Evolutionary conservation across 2,797 vertebrate genomes (phyloP), one percentile per base, ranked within the genome.

Genomic region (Amblyraja radiata): DNA sequence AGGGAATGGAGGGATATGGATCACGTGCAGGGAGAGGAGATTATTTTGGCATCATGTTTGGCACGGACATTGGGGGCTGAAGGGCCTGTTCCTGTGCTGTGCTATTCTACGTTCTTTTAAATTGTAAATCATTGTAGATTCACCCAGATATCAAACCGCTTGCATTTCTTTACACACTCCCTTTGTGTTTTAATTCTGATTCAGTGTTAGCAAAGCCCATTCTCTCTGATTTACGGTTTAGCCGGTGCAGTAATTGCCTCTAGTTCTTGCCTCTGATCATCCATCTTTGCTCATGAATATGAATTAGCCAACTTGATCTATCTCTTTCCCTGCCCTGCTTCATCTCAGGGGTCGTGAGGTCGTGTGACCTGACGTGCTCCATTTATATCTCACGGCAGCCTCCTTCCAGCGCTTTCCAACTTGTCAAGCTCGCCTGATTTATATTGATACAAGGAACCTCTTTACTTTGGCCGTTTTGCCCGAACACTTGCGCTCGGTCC

Each of bases 261-360:
- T 63, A 39, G 28, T 92, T 76, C 90, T 76, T 46, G 73, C 23
- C 71, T 92, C 46, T 46, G 39, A 92, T 68, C 68, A 54, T 58
- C 46, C 25, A 13, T 92, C 68, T 46, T 76, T 76, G 68, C n/a
- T 92, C 68, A 54, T 92, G 90, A 92, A 92, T 92, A 58, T 46
- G 39, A 76, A 76, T 92, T 39, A 76, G 71, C 23, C 23, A 21
- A 46, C 23, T 46, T 23, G 36, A 91, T 91, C 90, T 74, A 73
- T 91, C 73, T 91, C 36, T 91, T 74, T 73, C 46, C 68, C 71
- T 23, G 90, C 13, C 21, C 76, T 54, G 73, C 90, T 92, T 92
- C 58, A 74, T 46, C 71, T 76, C 90, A 76, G 71, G 84, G 90
- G 39, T 76, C 36, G 74, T 11, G 9, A 28, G 71, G 90, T 58